Conservation (phyloP, 1,140 invertebrate species). For the Bombus terrestris region DNA sequence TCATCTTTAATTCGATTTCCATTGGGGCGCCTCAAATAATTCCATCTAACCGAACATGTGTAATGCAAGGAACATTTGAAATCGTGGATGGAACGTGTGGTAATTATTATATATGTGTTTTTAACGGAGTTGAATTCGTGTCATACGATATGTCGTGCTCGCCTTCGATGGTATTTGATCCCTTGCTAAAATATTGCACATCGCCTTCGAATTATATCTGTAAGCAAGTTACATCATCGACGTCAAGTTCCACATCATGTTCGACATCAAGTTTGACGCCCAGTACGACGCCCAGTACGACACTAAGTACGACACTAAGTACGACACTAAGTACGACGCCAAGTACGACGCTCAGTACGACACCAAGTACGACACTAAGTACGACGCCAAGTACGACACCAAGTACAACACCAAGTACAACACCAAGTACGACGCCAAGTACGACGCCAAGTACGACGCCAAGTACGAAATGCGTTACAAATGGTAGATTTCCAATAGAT, state of each 20-base stretch:
- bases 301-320: neutral
- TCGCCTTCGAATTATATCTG: neutral
- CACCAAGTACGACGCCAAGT: neutral
- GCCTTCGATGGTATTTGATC: neutral
- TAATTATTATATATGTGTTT: constrained; percentile 38
- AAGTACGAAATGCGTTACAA: neutral
- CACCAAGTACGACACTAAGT: too few species aligned
- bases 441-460: neutral
- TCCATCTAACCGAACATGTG: neutral
- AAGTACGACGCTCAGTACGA: too few species aligned
- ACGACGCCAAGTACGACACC: fast-evolving
- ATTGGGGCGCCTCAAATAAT: neutral
- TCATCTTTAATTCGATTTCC: neutral
- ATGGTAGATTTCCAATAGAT: constrained; percentile 21
- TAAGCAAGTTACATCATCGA: neutral
- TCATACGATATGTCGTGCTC: neutral
- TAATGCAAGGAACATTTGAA: neutral
- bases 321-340: fast-evolving
- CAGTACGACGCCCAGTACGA: neutral
- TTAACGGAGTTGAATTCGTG: neutral
- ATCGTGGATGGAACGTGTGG: constrained; percentile 37
- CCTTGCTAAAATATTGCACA: neutral
- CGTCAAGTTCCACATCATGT: neutral
- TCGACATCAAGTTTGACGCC: neutral
- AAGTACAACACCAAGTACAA: neutral